Evolutionary conservation across 2,888 invertebrate species (phyloP).

Genomic region (Cataglyphis altisquamis): DNA sequence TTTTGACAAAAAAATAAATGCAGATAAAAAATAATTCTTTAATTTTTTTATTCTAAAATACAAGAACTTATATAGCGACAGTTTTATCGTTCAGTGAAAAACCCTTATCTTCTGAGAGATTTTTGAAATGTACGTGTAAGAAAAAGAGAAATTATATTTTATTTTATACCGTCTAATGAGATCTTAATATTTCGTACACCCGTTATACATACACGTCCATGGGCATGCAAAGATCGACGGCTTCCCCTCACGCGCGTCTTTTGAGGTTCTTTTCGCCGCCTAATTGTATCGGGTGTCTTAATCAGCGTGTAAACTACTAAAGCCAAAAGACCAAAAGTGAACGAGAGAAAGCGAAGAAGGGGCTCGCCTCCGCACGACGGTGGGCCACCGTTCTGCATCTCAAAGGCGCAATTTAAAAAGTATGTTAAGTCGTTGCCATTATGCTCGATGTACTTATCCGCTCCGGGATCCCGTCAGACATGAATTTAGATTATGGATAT

Average conservation of each 20-base stretch:
- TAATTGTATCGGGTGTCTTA: slow-evolving; percentile 86
- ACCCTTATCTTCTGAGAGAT: not conserved
- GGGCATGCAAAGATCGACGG: slow-evolving; percentile 61
- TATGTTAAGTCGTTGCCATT: slow-evolving; percentile 81
- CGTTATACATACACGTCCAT: slow-evolving; percentile 52
- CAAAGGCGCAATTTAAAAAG: slow-evolving; percentile 85
- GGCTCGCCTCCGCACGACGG: slow-evolving; percentile 66
- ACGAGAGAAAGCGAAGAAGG: slow-evolving; percentile 45
- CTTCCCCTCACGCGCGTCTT: slow-evolving; percentile 72
- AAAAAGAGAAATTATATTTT: not conserved
- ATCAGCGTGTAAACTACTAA: slow-evolving; percentile 85
- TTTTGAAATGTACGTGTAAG: not conserved
- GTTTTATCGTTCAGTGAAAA: not conserved
- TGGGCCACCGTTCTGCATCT: slow-evolving; percentile 81
- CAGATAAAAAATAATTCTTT: not conserved
- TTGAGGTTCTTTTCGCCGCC: slow-evolving; percentile 83
- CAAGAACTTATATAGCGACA: not conserved
- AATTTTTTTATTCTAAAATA: not conserved
- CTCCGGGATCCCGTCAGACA: slow-evolving; percentile 67
- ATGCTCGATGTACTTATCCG: slow-evolving; percentile 75
- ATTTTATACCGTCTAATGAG: not conserved
- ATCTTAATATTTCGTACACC: slow-evolving; percentile 16
- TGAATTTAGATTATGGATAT: slow-evolving; percentile 78
- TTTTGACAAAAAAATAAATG: not conserved
- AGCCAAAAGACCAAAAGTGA: slow-evolving; percentile 75